Base-by-base conservation (phyloP, 2,888 invertebrate genomes). In the Aricia artaxerxes region DNA sequence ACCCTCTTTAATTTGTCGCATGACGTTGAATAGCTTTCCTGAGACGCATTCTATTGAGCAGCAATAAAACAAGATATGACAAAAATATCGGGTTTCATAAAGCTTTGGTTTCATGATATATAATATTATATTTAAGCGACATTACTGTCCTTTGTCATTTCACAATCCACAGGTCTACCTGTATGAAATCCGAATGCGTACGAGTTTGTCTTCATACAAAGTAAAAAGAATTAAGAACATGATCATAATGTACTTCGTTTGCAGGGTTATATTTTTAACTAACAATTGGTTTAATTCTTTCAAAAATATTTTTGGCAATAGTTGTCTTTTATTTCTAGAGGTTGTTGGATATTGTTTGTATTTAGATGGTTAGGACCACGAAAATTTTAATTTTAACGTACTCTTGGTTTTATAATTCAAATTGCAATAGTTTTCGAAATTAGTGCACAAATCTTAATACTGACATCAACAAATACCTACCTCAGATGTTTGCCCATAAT, bases 41-140 rank as follows among this genome's bases (percentile, higher is more conserved):
- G 86, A 86, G 85, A 85, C 86, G 85, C 85, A 86, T 88, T 90
- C 91, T 89, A 91, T 92, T 91, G 91, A 92, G 86, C 85, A 88
- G 90, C 89, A 90, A 93, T 92, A 94, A 93, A 93, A 91, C 89
- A 88, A 92, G 93, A 94, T 94, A 94, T 95, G 95, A 94, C 94
- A 95, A 94, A 94, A 94, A 92, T 94, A 94, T 95, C 94, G 84
- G 90, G 90, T 95, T 94, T 94, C 95, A 94, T 94, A 94, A 92
- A 94, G 94, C 91, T 92, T 92, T 91, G 90, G 91, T 92, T 92
- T 91, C 92, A 89, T 92, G 91, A 92, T 91, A 91, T 88, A 90
- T 93, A 92, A 93, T 93, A 93, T 94, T 93, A 94, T 93, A 93
- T 92, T 91, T 90, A 91, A 91, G 87, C 91, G 91, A 91, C 93